These are phyloP conservation scores for Triplophysa dalaica DNA, from an alignment of 2,113 vertebrate species.

Conservation along the genomic window DNA sequence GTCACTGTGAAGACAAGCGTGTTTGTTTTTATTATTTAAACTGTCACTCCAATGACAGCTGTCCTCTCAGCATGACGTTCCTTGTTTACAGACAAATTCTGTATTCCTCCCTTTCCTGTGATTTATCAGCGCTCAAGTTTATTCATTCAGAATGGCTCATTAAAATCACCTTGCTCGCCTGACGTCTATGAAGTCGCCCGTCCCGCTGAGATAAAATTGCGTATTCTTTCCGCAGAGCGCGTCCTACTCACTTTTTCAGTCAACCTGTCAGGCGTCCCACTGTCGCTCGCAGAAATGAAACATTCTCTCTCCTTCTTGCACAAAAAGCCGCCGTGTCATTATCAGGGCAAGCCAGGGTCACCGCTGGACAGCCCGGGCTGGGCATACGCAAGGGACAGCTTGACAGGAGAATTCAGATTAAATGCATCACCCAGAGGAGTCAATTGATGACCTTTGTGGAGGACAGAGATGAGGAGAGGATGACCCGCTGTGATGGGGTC, in stretches of 20 bases:
- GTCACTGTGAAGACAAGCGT: slow-evolving; percentile 9
- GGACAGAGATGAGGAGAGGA: background rate
- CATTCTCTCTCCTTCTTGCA: background rate
- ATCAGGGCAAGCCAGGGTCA: background rate
- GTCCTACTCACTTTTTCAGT: background rate
- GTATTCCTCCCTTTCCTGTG: slow-evolving; percentile 10
- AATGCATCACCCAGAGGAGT: slow-evolving; percentile 9
- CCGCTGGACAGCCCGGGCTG: background rate
- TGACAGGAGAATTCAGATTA: background rate
- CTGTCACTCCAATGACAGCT: slow-evolving; percentile 49
- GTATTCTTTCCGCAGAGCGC: slow-evolving; percentile 19
- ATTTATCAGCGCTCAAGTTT: slow-evolving; percentile 45
- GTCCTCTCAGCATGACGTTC: slow-evolving; percentile 44
- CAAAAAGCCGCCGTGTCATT: background rate
- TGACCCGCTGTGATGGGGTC: slow-evolving; percentile 3
- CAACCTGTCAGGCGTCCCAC: background rate
- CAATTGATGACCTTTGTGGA: background rate
- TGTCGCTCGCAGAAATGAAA: background rate
- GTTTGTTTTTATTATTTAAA: slow-evolving; percentile 46
- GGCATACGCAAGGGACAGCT: background rate
- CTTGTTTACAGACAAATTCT: slow-evolving; percentile 28
- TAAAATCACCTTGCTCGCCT: slow-evolving; percentile 38
- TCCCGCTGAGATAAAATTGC: background rate
- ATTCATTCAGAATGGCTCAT: slow-evolving; percentile 38
- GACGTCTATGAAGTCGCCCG: background rate